Percentiles rank a stretch among this genome's conserved stretches.
Evolutionary conservation across 2,113 vertebrate species (phyloP).

Genomic region (Colaptes auratus): DNA sequence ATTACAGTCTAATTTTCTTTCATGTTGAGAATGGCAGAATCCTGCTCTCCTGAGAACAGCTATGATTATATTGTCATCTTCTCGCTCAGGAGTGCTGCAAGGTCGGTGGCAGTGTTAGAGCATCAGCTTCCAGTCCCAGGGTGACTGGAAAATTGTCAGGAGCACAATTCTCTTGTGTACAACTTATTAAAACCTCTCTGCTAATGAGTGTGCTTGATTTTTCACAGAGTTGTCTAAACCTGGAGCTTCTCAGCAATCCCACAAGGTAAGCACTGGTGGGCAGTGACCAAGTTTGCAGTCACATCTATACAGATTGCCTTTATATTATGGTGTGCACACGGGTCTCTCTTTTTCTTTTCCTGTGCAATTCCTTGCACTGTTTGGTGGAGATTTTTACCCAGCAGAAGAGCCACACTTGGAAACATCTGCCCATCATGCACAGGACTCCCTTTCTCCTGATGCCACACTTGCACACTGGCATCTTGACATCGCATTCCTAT

Average conservation of each 20-base stretch:
- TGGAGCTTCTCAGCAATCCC: not conserved
- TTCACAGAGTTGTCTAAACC: not conserved
- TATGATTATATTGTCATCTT: not conserved
- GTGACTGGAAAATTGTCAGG: not conserved
- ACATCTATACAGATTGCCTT: not conserved
- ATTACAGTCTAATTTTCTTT: not conserved
- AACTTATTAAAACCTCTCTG: not conserved
- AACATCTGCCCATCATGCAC: not conserved
- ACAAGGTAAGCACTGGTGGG: not conserved
- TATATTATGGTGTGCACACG: accelerated
- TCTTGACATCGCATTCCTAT: accelerated
- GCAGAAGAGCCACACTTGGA: not conserved
- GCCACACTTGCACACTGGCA: not conserved
- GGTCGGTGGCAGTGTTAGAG: not conserved
- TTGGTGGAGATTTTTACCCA: not conserved
- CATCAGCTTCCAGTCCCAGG: not conserved
- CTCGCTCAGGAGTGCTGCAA: not conserved
- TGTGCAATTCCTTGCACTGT: not conserved
- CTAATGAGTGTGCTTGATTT: not conserved
- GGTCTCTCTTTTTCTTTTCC: not conserved
- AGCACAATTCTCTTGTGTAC: not conserved
- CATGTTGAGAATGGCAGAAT: not conserved
- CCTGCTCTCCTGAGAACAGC: not conserved
- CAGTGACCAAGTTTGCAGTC: not conserved
- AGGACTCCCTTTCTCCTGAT: not conserved